phyloP scores from a whole-genome alignment of 2,888 invertebrate species.

The Blastobasis lacticolella region DNA sequence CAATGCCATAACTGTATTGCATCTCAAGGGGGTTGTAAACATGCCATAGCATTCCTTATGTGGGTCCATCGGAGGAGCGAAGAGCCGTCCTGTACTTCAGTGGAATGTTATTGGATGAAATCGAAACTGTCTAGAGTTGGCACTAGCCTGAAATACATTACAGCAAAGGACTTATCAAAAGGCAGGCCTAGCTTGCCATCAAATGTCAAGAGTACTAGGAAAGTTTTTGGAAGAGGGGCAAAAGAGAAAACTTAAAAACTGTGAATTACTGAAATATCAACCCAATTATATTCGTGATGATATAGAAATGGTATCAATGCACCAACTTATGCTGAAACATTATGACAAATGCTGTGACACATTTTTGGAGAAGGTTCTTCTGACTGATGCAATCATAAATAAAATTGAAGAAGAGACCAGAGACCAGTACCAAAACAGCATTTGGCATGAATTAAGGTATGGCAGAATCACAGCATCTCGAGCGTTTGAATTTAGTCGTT shows the following conservation, averaged over 20 bases:
- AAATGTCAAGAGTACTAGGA: conserved; percentile 8
- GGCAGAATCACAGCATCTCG: conserved; percentile 17
- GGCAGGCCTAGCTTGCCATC: conserved; percentile 13
- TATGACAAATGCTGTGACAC: no score
- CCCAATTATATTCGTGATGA: conserved; percentile 10
- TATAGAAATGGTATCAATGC: conserved; percentile 10
- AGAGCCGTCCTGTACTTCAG: conserved; percentile 23
- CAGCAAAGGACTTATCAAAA: conserved; percentile 19
- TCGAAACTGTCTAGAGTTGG: conserved; percentile 25
- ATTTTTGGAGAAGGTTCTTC: no score
- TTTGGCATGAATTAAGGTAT: conserved; percentile 18
- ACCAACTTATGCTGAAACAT: conserved; percentile 10
- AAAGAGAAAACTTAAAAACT: conserved; percentile 16
- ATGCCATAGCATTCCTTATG: conserved; percentile 27
- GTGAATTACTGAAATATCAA: conserved; percentile 23
- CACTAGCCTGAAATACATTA: no score
- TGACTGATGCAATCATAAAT: no score
- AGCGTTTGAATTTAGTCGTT: conserved; percentile 9
- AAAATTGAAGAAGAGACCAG: conserved; percentile 11
- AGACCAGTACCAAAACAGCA: conserved; percentile 10
- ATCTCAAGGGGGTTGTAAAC: conserved; percentile 26
- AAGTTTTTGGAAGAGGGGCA: conserved; percentile 17
- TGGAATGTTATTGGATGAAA: conserved; percentile 28
- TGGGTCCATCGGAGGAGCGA: conserved; percentile 30
- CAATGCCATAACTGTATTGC: conserved; percentile 25